A percentile compares a stretch with the other conserved stretches of the same genome.
These are phyloP conservation scores for Drosophila fulvimacula DNA, from an alignment of 2,888 invertebrate genomes.

Conservation along the genomic window DNA sequence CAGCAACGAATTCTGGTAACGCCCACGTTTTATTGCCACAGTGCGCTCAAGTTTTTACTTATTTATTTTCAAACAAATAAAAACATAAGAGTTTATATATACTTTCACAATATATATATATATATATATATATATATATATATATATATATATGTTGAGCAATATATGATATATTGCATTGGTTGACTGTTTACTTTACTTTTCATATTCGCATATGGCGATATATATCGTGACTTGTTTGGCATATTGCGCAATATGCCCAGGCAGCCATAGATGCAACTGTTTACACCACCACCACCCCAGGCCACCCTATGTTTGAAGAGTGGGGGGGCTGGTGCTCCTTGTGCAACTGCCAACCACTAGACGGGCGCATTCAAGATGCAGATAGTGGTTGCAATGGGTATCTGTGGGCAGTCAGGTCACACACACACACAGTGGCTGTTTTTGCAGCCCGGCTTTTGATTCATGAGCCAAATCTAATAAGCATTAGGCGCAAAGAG, in stretches of 20 bases:
- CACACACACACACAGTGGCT: conserved; percentile 14
- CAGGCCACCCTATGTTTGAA: background rate
- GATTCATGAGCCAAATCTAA: conserved; percentile 78
- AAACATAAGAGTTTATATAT: conserved; percentile 32
- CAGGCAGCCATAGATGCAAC: conserved; percentile 33
- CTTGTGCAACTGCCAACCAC: conserved; percentile 41
- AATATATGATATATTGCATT: conserved; percentile 51
- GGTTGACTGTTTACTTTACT: conserved; percentile 51
- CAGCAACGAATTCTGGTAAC: conserved; percentile 33
- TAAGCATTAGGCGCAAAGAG: conserved; percentile 71
- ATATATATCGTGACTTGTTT: conserved; percentile 57
- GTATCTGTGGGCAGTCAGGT: conserved; percentile 11
- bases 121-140: conserved; percentile 20
- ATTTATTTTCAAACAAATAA: conserved; percentile 39
- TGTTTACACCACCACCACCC: conserved; percentile 5
- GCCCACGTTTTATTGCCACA: conserved; percentile 56
- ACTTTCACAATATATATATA: conserved; percentile 20
- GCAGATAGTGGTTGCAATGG: conserved; percentile 5
- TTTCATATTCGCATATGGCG: conserved; percentile 25
- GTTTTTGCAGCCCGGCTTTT: conserved; percentile 54
- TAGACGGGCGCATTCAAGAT: conserved; percentile 32
- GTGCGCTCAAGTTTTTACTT: conserved; percentile 47
- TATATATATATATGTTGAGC: conserved; percentile 16
- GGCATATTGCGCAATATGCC: conserved; percentile 59
- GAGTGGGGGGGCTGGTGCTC: conserved; percentile 22